A percentile compares a stretch with the other conserved stretches of the same genome.
Evolutionary conservation across 2,113 vertebrate genomes (phyloP).

Genomic region (Ailuropoda melanoleuca): DNA sequence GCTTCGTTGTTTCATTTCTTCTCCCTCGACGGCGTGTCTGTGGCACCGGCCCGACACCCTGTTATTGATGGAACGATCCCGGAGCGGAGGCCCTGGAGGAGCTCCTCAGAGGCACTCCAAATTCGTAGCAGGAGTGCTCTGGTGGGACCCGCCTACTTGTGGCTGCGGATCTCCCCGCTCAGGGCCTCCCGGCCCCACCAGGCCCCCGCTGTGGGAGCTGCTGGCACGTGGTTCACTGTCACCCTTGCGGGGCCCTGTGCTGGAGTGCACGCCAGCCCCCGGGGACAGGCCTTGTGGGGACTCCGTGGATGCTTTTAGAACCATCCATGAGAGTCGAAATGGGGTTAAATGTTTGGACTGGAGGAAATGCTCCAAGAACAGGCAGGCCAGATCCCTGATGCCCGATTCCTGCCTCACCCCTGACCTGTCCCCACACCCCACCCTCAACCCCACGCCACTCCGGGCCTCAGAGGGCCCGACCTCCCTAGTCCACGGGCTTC

Average conservation of each 20-base stretch:
- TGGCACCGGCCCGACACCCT: not conserved
- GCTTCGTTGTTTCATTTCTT: not conserved
- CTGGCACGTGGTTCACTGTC: not conserved
- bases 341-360: not conserved
- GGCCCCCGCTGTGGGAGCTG: accelerated
- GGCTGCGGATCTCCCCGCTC: not conserved
- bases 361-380: not conserved
- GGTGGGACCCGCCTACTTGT: accelerated
- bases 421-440: not conserved
- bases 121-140: not conserved
- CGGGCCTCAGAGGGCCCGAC: accelerated
- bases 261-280: not conserved
- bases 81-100: accelerated
- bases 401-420: not conserved
- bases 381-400: too few relatives aligned
- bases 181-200: not conserved
- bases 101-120: accelerated
- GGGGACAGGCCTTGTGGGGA: not conserved
- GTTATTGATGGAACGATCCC: accelerated
- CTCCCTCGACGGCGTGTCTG: accelerated
- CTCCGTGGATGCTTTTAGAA: accelerated
- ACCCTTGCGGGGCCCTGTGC: not conserved
- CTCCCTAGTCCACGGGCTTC: not conserved
- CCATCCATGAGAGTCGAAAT: accelerated
- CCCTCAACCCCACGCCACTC: not conserved